Evolutionary conservation across 2,113 vertebrate genomes (phyloP).

Genomic region (Chrysochloris asiatica): DNA sequence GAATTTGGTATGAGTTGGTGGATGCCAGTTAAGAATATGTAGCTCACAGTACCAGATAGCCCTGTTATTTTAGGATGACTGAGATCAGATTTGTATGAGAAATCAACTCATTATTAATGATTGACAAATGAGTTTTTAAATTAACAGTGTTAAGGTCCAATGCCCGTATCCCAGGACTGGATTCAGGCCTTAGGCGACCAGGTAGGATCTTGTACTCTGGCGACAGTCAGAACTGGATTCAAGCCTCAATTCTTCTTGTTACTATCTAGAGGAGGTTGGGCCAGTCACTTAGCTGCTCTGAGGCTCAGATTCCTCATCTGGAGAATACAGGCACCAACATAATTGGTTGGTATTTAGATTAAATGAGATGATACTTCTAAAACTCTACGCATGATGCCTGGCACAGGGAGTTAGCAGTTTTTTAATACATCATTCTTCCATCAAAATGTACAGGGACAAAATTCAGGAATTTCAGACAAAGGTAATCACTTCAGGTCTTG

Average conservation of each 20-base stretch:
- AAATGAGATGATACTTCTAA: background rate
- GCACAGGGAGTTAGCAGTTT: background rate
- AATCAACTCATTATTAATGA: background rate
- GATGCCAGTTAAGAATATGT: background rate
- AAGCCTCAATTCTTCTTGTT: background rate
- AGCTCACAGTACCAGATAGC: background rate
- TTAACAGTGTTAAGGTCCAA: background rate
- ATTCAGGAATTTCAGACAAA: constrained; percentile 3
- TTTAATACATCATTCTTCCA: background rate
- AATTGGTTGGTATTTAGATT: background rate
- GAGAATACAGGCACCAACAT: background rate
- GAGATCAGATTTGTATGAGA: background rate
- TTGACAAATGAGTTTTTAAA: background rate
- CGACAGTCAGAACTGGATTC: background rate
- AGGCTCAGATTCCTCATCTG: background rate
- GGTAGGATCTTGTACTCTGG: background rate
- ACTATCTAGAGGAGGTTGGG: background rate
- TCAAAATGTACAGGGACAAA: background rate
- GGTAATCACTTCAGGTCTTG: background rate
- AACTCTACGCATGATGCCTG: background rate
- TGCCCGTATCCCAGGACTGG: background rate
- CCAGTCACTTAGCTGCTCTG: background rate
- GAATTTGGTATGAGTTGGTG: too few species aligned
- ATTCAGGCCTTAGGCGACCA: background rate
- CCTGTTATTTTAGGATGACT: background rate